These are phyloP conservation scores for Siphlonurus alternatus DNA, from an alignment of 2,888 invertebrate genomes.

Conservation along the genomic window DNA sequence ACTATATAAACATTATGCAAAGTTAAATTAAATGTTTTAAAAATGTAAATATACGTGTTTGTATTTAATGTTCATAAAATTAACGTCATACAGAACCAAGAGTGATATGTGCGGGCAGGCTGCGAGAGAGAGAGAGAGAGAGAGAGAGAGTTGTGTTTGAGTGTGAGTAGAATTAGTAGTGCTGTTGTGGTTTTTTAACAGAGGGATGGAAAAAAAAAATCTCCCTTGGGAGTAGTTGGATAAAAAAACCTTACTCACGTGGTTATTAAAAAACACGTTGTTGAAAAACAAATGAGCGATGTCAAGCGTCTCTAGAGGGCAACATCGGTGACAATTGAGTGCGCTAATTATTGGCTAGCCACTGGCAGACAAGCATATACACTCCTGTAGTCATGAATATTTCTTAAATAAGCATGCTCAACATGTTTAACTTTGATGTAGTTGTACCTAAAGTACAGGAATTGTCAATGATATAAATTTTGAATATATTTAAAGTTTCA, in stretches of 20 bases:
- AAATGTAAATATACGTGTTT: neutral
- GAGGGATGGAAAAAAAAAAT: neutral
- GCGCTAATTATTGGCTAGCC: neutral
- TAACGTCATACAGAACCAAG: neutral
- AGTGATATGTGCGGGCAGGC: neutral
- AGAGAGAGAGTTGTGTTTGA: neutral
- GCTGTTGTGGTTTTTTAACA: slow-evolving; percentile 1
- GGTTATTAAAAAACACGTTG: slow-evolving; percentile 1
- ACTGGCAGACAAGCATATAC: too few species aligned
- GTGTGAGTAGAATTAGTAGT: slow-evolving; percentile 1
- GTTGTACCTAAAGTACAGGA: too few species aligned
- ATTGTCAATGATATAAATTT: too few species aligned
- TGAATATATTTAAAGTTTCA: too few species aligned
- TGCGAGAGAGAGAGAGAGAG: neutral
- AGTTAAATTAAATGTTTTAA: neutral
- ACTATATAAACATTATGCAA: neutral
- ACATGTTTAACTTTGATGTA: too few species aligned
- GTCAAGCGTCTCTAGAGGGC: neutral
- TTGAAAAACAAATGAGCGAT: neutral
- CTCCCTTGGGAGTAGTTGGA: neutral
- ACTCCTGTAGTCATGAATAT: too few species aligned
- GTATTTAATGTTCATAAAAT: neutral
- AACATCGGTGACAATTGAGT: neutral
- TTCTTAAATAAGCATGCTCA: too few species aligned
- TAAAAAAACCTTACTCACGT: neutral